phyloP scores from a whole-genome alignment of 2,113 vertebrate species.

The Hyaena hyaena region DNA sequence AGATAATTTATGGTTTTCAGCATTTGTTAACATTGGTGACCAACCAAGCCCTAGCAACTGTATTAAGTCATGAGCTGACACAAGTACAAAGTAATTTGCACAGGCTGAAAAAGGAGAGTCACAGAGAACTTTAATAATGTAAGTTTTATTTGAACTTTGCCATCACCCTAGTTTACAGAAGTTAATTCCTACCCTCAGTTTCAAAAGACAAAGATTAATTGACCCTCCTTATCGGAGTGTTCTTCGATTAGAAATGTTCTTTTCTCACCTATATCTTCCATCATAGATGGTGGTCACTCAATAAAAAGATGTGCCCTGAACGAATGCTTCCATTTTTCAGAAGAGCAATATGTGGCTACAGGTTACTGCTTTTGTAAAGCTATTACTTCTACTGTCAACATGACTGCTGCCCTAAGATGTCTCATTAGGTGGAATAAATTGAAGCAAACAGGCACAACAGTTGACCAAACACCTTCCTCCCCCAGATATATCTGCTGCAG shows the following conservation, averaged over 20 bases:
- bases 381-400: conserved; percentile 89
- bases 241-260: conserved; percentile 86
- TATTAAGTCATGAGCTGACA: conserved; percentile 73
- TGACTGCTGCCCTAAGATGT: conserved; percentile 83
- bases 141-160: conserved; percentile 85
- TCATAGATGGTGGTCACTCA: conserved; percentile 82
- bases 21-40: conserved; percentile 68
- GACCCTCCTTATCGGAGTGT: conserved; percentile 84
- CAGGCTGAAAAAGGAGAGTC: conserved; percentile 56
- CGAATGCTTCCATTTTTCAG: conserved; percentile 86
- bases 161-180: conserved; percentile 80
- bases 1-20: conserved; percentile 77
- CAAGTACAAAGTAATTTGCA: conserved; percentile 70
- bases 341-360: conserved; percentile 81
- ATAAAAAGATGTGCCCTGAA: conserved; percentile 86
- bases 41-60: conserved; percentile 50
- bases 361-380: conserved; percentile 86
- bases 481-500: conserved; percentile 57
- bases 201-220: conserved; percentile 88
- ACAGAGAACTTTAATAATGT: conserved; percentile 79
- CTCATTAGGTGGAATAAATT: conserved; percentile 87
- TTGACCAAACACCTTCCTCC: conserved; percentile 51
- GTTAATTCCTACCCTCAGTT: conserved; percentile 82
- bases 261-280: conserved; percentile 85
- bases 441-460: conserved; percentile 79